Evolutionary conservation across 1,140 invertebrate genomes (phyloP).

Genomic region (Arion vulgaris): DNA sequence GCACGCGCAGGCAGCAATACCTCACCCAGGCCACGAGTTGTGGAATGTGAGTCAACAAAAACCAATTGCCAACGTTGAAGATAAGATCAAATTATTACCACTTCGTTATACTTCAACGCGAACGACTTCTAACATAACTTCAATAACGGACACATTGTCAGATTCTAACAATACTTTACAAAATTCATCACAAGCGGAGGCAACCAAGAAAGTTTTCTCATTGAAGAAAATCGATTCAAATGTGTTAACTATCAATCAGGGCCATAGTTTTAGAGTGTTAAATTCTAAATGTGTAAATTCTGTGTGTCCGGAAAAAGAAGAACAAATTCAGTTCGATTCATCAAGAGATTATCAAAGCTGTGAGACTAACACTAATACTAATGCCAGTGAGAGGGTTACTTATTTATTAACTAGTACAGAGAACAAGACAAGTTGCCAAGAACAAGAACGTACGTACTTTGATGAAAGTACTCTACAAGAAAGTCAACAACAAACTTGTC

Average conservation of each 20-base stretch:
- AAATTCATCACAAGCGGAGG: too few relatives aligned
- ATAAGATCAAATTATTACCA: too few relatives aligned
- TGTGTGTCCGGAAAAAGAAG: not conserved
- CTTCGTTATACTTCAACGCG: too few relatives aligned
- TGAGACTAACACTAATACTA: too few relatives aligned
- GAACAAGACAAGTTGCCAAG: not conserved
- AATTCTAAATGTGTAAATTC: not conserved
- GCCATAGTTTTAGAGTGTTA: not conserved
- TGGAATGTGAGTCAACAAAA: slow-evolving; percentile 6
- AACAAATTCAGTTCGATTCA: not conserved
- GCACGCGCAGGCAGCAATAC: not conserved
- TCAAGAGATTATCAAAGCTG: not conserved
- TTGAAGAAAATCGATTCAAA: not conserved
- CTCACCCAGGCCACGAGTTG: not conserved
- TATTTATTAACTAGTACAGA: not conserved
- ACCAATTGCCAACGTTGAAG: too few relatives aligned
- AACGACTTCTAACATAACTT: too few relatives aligned
- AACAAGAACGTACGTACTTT: not conserved
- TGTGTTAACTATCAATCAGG: not conserved
- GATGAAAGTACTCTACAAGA: not conserved
- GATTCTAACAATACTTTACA: too few relatives aligned
- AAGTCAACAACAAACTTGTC: not conserved
- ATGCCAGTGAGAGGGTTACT: not conserved
- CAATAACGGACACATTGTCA: too few relatives aligned
- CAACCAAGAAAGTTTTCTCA: not conserved